A percentile compares a stretch with the other conserved stretches of the same genome.
Evolutionary conservation across 2,888 invertebrate genomes (phyloP).

Genomic region (Acronicta leporina): DNA sequence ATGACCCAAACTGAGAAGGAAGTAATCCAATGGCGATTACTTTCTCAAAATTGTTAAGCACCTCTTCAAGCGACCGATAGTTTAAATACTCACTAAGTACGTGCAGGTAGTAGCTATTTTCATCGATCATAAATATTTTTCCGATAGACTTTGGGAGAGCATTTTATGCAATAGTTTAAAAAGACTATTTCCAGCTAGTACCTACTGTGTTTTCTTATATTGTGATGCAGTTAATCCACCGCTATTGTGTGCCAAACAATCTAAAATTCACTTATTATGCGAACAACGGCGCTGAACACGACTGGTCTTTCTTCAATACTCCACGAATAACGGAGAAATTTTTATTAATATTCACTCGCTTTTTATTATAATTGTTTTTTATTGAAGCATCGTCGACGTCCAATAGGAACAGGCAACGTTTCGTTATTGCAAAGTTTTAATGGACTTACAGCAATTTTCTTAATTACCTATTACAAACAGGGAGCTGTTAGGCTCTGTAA

Average conservation of each 20-base stretch:
- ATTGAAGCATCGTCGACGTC: background rate
- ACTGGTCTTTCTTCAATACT: slow-evolving; percentile 1
- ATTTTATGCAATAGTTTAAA: background rate
- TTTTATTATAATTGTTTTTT: slow-evolving; percentile 27
- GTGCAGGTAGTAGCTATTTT: too few relatives aligned
- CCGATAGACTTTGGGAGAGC: background rate
- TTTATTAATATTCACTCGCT: slow-evolving; percentile 1
- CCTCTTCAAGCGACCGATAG: too few relatives aligned
- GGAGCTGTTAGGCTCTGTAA: slow-evolving; percentile 12
- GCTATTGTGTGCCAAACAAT: slow-evolving; percentile 22
- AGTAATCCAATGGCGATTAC: too few relatives aligned
- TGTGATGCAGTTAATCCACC: background rate
- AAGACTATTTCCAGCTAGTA: too few relatives aligned
- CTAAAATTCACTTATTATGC: slow-evolving; percentile 7
- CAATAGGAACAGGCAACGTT: slow-evolving; percentile 3
- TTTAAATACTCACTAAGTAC: too few relatives aligned
- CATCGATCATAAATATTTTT: background rate
- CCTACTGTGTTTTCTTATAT: background rate
- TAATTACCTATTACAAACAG: slow-evolving; percentile 22
- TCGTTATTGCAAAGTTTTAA: slow-evolving; percentile 15
- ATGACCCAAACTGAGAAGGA: too few relatives aligned
- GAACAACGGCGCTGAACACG: background rate
- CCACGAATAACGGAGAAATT: background rate
- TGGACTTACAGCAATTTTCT: slow-evolving; percentile 2
- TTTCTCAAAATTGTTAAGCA: too few relatives aligned